Conservation (phyloP, 2,888 invertebrate species). For the Lingula anatina region DNA sequence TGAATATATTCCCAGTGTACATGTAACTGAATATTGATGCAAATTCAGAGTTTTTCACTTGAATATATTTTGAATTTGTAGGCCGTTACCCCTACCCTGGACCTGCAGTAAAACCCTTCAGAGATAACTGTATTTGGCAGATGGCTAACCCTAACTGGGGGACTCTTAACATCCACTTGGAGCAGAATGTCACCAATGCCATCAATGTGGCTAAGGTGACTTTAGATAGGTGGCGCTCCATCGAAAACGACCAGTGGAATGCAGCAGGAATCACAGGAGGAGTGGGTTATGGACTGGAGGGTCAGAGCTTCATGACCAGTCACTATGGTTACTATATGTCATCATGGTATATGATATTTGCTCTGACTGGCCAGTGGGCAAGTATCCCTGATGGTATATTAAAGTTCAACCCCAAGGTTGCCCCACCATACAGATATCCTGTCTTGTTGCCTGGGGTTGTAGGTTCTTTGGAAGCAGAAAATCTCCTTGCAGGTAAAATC, state of each 20-base stretch:
- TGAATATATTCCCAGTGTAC: too few species aligned
- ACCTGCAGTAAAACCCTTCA: background rate
- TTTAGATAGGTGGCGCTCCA: background rate
- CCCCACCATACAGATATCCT: background rate
- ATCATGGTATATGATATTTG: slow-evolving; percentile 4
- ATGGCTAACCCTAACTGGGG: slow-evolving; percentile 5
- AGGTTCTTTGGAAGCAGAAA: background rate
- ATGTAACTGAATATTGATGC: too few species aligned
- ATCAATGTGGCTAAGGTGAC: background rate
- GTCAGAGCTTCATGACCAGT: slow-evolving; percentile 1
- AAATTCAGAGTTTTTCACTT: too few species aligned
- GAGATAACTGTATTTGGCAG: slow-evolving; percentile 4
- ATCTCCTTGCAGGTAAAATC: too few species aligned
- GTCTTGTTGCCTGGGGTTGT: background rate
- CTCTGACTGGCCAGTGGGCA: background rate
- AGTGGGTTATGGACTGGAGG: slow-evolving; percentile 2
- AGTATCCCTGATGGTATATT: background rate
- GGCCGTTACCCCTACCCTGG: slow-evolving; percentile 1
- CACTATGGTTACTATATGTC: slow-evolving; percentile 6
- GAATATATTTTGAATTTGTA: too few species aligned
- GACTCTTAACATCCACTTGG: background rate
- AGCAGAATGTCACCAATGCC: background rate
- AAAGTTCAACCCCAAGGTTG: background rate
- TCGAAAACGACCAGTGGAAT: background rate
- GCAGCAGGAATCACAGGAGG: background rate